Percentiles rank a stretch among this genome's conserved stretches.
Conservation (phyloP, 2,888 invertebrate genomes). For the Copidosoma aretas region DNA sequence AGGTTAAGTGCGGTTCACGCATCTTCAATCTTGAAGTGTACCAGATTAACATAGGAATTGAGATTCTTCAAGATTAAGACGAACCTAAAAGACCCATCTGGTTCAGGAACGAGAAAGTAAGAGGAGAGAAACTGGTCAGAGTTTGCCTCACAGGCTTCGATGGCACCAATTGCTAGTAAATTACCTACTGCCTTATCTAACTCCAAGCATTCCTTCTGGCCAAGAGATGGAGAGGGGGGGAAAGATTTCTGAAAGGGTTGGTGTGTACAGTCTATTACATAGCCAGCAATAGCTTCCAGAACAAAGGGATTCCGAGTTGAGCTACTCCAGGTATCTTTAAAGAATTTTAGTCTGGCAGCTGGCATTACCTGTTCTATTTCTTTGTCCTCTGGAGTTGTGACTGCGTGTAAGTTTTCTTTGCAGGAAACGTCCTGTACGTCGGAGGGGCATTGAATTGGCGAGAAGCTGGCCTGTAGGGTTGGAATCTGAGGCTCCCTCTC, state of each 20-base stretch:
- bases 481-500: too few species aligned
- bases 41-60: not conserved
- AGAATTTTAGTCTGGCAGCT: constrained; percentile 13
- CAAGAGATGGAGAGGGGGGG: too few species aligned
- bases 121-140: not conserved
- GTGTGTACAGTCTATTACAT: constrained; percentile 21
- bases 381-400: too few species aligned
- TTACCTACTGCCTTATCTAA: too few species aligned
- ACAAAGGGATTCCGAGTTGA: constrained; percentile 18
- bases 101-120: not conserved
- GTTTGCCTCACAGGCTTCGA: too few species aligned
- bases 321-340: constrained; percentile 16
- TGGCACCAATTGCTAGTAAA: too few species aligned
- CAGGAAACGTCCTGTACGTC: too few species aligned
- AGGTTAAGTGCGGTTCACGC: not conserved
- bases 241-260: not conserved
- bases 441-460: too few species aligned
- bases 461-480: too few species aligned
- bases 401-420: too few species aligned
- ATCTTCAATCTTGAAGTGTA: not conserved
- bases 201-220: not conserved
- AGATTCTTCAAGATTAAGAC: not conserved
- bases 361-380: constrained; percentile 5
- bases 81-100: not conserved
- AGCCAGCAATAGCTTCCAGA: constrained; percentile 20